A percentile compares a stretch with the other conserved stretches of the same genome.
phyloP scores from a whole-genome alignment of 2,888 invertebrate species.

The Hypomecis punctinalis region DNA sequence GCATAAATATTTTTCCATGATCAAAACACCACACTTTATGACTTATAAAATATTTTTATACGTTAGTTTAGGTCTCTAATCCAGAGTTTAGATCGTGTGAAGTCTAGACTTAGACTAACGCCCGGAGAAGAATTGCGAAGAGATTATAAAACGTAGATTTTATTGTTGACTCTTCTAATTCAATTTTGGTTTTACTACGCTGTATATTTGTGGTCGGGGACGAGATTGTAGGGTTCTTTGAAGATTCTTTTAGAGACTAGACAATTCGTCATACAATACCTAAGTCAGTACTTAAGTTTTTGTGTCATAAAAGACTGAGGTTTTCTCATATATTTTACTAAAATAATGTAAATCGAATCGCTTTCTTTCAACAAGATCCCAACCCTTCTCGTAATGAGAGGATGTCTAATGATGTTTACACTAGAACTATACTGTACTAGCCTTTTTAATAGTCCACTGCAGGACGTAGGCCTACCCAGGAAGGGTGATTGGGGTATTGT shows the following conservation, averaged over 20 bases:
- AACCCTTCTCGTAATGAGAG: no score
- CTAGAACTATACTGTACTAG: no score
- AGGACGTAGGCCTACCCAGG: no score
- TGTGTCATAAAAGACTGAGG: no score
- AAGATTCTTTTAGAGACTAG: not conserved
- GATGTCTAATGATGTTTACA: no score
- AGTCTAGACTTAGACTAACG: conserved; percentile 48
- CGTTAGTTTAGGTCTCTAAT: conserved; percentile 43
- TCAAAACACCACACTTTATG: conserved; percentile 33
- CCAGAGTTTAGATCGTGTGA: conserved; percentile 47
- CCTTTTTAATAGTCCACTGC: no score
- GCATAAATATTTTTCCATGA: conserved; percentile 20
- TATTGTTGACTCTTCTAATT: conserved; percentile 38
- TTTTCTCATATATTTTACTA: no score
- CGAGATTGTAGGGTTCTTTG: not conserved
- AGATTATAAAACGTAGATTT: conserved; percentile 35
- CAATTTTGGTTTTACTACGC: conserved; percentile 29
- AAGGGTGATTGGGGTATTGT: no score
- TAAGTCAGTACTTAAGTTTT: no score
- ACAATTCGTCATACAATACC: not conserved
- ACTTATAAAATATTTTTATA: conserved; percentile 42
- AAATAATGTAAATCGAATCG: no score
- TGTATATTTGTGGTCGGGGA: conserved; percentile 4
- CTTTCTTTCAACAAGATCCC: no score
- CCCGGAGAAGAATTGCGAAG: conserved; percentile 25